These are phyloP conservation scores for Drosophila sproati DNA, from an alignment of 1,140 invertebrate genomes.

Conservation along the genomic window DNA sequence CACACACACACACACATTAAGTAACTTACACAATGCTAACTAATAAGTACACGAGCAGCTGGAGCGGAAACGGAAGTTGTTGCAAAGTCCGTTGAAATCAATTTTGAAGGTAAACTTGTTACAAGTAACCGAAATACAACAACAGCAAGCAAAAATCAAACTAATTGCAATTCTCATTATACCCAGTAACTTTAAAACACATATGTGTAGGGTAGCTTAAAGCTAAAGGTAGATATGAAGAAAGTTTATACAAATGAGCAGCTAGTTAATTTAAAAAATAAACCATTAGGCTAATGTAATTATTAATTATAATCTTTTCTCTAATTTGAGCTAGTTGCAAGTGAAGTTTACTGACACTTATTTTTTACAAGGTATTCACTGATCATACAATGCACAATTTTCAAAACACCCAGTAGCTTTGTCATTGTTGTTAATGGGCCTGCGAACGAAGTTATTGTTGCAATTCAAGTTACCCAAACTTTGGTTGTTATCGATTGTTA, in stretches of 20 bases:
- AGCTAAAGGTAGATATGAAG: background rate
- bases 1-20: conserved; percentile 6
- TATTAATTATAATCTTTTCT: too few relatives aligned
- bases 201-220: background rate
- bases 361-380: conserved; percentile 1
- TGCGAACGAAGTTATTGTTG: conserved; percentile 38
- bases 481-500: conserved; percentile 59
- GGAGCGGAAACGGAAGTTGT: conserved; percentile 77
- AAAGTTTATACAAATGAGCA: too few relatives aligned
- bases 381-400: background rate
- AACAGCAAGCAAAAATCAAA: conserved; percentile 47
- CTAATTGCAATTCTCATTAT: conserved; percentile 77
- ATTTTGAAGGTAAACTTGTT: conserved; percentile 80
- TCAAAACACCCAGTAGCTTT: too few relatives aligned
- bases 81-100: conserved; percentile 78
- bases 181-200: conserved; percentile 4
- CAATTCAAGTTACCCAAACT: conserved; percentile 33
- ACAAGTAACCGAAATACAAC: conserved; percentile 39
- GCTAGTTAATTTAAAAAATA: too few relatives aligned
- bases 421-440: conserved; percentile 62
- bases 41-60: conserved; percentile 56
- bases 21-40: conserved; percentile 41
- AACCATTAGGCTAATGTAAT: too few relatives aligned
- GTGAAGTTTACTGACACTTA: background rate
- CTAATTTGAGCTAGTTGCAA: too few relatives aligned